A percentile compares a stretch with the other conserved stretches of the same genome.
Conservation (phyloP, 2,888 invertebrate genomes). For the Pachycephus smyrnensis region DNA sequence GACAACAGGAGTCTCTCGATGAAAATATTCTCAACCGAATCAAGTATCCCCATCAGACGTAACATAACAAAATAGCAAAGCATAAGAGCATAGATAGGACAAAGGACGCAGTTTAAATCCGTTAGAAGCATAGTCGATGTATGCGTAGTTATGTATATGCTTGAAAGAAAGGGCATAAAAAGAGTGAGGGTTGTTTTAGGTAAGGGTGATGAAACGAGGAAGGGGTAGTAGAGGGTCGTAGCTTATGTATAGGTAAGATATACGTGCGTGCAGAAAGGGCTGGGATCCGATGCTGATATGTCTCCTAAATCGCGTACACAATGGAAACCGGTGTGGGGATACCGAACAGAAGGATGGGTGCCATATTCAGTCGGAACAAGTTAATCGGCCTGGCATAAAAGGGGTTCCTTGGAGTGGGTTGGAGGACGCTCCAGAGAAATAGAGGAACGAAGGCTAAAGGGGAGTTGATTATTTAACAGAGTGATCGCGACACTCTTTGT, state of each 20-base stretch:
- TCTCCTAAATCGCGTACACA: constrained; percentile 22
- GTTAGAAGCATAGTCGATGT: not conserved
- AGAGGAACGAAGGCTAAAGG: not conserved
- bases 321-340: not conserved
- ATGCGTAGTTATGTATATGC: not conserved
- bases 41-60: not conserved
- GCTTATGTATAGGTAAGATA: not conserved
- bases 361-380: constrained; percentile 25
- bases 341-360: constrained; percentile 21
- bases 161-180: not conserved
- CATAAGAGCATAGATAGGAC: not conserved
- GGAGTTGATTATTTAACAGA: constrained; percentile 24
- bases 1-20: not conserved
- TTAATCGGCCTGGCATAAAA: constrained; percentile 23
- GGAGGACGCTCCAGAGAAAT: not conserved
- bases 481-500: constrained; percentile 21
- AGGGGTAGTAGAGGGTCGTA: not conserved
- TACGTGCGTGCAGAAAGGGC: not conserved
- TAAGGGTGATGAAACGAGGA: not conserved
- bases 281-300: constrained; percentile 18
- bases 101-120: constrained; percentile 19
- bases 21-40: not conserved
- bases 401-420: constrained; percentile 5
- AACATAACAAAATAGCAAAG: not conserved
- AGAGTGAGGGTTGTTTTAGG: not conserved